These are phyloP conservation scores for Ivindomyrus marchei DNA, from an alignment of 2,113 vertebrate genomes.

Conservation along the genomic window DNA sequence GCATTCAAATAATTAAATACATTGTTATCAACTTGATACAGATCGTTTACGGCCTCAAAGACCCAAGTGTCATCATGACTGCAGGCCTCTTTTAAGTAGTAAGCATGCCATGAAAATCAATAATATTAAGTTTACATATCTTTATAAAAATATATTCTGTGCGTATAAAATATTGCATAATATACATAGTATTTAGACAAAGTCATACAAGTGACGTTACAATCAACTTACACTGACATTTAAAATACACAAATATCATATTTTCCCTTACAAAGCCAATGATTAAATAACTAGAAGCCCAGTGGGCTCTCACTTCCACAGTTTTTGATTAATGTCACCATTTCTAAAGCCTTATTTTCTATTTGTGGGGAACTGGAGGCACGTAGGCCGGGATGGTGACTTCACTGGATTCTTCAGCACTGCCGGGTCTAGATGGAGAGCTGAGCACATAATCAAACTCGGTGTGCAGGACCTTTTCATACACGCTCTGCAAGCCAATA, in stretches of 20 bases:
- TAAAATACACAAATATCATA: conserved; percentile 47
- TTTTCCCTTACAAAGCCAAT: conserved; percentile 33
- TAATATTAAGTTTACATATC: conserved; percentile 49
- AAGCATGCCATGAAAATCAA: conserved; percentile 55
- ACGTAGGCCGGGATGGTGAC: conserved; percentile 76
- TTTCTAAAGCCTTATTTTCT: conserved; percentile 38
- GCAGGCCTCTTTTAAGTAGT: conserved; percentile 52
- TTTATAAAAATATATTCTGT: conserved; percentile 62
- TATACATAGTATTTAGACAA: conserved; percentile 52
- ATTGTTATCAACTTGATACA: conserved; percentile 52
- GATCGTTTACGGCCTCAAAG: conserved; percentile 31
- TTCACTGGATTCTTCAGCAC: conserved; percentile 81
- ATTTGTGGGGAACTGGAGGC: conserved; percentile 61
- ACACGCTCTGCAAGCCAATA: conserved; percentile 87
- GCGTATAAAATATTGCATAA: conserved; percentile 64
- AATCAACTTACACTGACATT: conserved; percentile 41
- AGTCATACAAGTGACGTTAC: conserved; percentile 41
- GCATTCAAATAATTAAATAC: conserved; percentile 54
- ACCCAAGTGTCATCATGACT: conserved; percentile 27
- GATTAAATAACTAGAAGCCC: conserved; percentile 16
- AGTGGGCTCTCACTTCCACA: not conserved
- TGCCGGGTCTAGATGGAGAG: conserved; percentile 69
- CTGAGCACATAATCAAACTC: conserved; percentile 83
- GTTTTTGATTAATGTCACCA: not conserved
- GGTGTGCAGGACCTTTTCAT: conserved; percentile 85